A percentile compares a stretch with the other conserved stretches of the same genome.
Evolutionary conservation across 2,113 vertebrate genomes (phyloP).

Genomic region (Colossoma macropomum): DNA sequence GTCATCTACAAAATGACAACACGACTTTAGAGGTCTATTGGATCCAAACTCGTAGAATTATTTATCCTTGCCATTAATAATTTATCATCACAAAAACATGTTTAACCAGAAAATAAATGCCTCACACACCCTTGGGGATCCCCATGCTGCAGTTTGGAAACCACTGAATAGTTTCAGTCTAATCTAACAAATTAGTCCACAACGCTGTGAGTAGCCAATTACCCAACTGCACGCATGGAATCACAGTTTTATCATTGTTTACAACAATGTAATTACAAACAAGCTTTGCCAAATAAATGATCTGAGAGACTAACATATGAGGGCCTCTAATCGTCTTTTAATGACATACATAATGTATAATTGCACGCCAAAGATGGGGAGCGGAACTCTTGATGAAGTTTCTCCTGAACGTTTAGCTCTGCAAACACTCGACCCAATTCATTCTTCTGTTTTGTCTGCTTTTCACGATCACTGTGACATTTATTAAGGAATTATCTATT

Average conservation of each 20-base stretch:
- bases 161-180: conserved; percentile 47
- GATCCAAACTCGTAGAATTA: background rate
- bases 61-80: background rate
- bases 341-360: conserved; percentile 58
- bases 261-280: conserved; percentile 60
- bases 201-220: conserved; percentile 55
- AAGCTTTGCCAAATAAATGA: conserved; percentile 53
- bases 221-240: conserved; percentile 54
- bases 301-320: conserved; percentile 47
- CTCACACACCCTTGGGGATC: background rate
- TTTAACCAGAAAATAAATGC: conserved; percentile 15
- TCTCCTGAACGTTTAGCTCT: conserved; percentile 46
- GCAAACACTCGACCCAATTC: conserved; percentile 28
- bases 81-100: conserved; percentile 18
- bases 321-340: conserved; percentile 55
- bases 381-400: conserved; percentile 54
- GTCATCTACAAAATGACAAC: too few species aligned
- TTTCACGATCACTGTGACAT: conserved; percentile 49
- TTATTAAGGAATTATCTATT: conserved; percentile 69
- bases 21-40: background rate
- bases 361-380: conserved; percentile 47
- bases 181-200: conserved; percentile 49
- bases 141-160: background rate
- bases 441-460: conserved; percentile 44
- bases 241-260: conserved; percentile 58